These are phyloP conservation scores for Sebastolobus alascanus DNA, from an alignment of 2,797 vertebrate species.

Conservation along the genomic window DNA sequence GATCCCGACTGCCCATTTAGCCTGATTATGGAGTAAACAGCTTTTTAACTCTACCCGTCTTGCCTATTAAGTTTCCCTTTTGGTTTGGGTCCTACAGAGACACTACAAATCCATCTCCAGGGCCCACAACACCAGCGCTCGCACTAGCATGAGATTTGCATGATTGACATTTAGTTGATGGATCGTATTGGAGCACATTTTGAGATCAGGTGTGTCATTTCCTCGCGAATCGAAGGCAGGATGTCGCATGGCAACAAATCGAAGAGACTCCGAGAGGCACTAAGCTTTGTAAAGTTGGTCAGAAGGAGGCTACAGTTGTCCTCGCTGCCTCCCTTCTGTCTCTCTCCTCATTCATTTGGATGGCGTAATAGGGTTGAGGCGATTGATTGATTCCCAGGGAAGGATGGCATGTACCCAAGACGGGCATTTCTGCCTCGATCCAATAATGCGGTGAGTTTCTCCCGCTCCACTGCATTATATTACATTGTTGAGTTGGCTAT, in stretches of 20 bases:
- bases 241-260: constrained; percentile 23
- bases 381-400: constrained; percentile 71
- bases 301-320: constrained; percentile 48
- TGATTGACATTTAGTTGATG: constrained; percentile 3
- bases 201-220: constrained; percentile 32
- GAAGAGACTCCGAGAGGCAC: constrained; percentile 12
- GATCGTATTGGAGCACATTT: constrained; percentile 3
- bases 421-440: constrained; percentile 53
- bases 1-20: neutral
- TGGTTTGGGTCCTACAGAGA: neutral
- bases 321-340: constrained; percentile 42
- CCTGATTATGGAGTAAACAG: constrained; percentile 17
- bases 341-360: constrained; percentile 40
- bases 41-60: neutral
- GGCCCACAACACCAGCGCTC: neutral
- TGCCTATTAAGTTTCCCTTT: constrained; percentile 4
- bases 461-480: constrained; percentile 53
- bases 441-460: constrained; percentile 60
- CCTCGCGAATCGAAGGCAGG: constrained; percentile 21
- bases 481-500: constrained; percentile 11
- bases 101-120: neutral
- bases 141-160: neutral
- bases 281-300: constrained; percentile 57
- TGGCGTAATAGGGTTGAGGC: constrained; percentile 45
- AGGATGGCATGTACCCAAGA: constrained; percentile 72